Conservation (phyloP, 2,797 vertebrate species). For the Mus minutoides region DNA sequence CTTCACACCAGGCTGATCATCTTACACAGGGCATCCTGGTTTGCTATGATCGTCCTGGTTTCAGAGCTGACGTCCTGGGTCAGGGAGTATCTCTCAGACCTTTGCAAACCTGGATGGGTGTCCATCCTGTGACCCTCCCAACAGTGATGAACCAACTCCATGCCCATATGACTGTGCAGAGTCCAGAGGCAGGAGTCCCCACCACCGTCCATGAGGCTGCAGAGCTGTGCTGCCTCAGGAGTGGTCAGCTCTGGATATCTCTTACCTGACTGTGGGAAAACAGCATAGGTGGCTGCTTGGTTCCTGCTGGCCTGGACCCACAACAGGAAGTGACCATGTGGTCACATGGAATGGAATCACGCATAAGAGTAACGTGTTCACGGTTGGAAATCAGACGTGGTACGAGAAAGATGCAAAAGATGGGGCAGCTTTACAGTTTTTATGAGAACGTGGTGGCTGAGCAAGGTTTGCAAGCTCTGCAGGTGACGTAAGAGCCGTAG, state of each 20-base stretch:
- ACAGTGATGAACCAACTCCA: neutral
- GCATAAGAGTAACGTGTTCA: neutral
- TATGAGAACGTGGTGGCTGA: neutral
- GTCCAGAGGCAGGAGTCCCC: too few species aligned
- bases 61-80: neutral
- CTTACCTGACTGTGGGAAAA: neutral
- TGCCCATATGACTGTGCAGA: too few species aligned
- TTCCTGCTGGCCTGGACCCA: neutral
- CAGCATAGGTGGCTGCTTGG: neutral
- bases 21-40: rapidly evolving
- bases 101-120: neutral
- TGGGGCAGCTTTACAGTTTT: neutral
- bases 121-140: neutral
- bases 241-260: neutral
- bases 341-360: neutral
- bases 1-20: neutral
- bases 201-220: rapidly evolving
- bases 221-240: too few species aligned
- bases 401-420: neutral
- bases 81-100: neutral
- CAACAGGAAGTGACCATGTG: neutral
- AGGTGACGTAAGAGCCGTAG: neutral
- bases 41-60: neutral
- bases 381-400: neutral
- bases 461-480: neutral